Evolutionary conservation across 2,797 vertebrate genomes (phyloP), one percentile per base, ranked within the genome.

Genomic region (Gambusia yucatana): DNA sequence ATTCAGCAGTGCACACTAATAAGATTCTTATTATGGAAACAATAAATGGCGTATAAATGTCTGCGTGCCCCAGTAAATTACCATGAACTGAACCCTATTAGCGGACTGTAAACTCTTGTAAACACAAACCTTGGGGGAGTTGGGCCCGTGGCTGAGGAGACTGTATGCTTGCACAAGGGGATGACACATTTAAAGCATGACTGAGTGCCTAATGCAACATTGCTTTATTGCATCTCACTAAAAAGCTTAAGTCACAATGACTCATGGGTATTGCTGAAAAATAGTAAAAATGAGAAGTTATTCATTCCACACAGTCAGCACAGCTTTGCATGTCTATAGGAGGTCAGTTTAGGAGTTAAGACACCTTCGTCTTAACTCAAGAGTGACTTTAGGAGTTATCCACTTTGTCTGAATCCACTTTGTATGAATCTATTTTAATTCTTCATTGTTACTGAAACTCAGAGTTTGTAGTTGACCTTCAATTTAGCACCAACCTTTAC

Each of bases 101-200:
- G 61, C 55, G 76, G 75, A 76, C 69, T 77, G 77, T 83, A 86
- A 87, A 89, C 80, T 78, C 83, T 76, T 87, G 83, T 79, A 87
- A 92, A 93, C 86, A 87, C 65, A 83, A 86, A 83, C 83, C 90
- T 86, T 77, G 36, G 73, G 83, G 87, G 82, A 52, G 73, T 75
- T 2, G 33, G 65, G 72, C 57, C 79, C 77, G 59, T 83, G 82
- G 74, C 86, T 84, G 73, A 61, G 86, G 79, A 85, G 79, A 77
- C 77, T 83, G 72, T 82, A 79, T 70, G 72, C 71, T 79, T 77
- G 73, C n/a, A 22, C 80, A 72, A 85, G 77, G 72, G 77, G 83
- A 77, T 74, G 77, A 86, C 87, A 91, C 82, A 90, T 93, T 93
- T 92, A 88, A 90, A 91, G 91, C 90, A 85, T 87, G 90, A 93